These are phyloP conservation scores for Polymixis lichenea DNA, from an alignment of 2,888 invertebrate species.

Conservation along the genomic window DNA sequence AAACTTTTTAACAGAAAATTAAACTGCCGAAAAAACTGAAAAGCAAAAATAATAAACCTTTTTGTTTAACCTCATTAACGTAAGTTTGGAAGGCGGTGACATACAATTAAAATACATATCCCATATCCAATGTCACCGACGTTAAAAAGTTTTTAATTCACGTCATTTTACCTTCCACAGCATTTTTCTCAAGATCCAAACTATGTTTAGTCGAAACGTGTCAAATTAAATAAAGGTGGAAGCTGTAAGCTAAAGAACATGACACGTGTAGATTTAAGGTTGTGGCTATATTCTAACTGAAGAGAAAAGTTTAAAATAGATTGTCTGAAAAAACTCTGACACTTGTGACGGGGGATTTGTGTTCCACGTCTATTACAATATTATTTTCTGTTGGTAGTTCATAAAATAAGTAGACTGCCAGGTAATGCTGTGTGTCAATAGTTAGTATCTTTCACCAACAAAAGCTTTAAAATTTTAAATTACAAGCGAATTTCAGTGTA, in stretches of 20 bases:
- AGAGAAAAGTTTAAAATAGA: constrained; percentile 18
- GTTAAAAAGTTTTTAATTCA: too few relatives aligned
- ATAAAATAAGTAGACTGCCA: background rate
- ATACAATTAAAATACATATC: too few relatives aligned
- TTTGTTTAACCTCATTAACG: too few relatives aligned
- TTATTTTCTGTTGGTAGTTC: background rate
- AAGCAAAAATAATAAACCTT: too few relatives aligned
- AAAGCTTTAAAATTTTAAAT: background rate
- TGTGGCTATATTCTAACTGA: background rate
- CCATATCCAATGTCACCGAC: too few relatives aligned
- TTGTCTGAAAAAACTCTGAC: background rate
- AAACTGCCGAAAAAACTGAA: too few relatives aligned
- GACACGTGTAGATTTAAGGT: constrained; percentile 17
- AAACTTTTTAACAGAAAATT: too few relatives aligned
- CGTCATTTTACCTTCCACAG: background rate
- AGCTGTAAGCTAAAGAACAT: background rate
- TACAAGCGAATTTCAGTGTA: background rate
- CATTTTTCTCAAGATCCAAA: background rate
- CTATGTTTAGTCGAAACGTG: background rate
- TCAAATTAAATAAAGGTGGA: background rate
- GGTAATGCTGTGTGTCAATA: constrained; percentile 19
- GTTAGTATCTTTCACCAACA: background rate
- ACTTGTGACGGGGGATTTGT: constrained; percentile 14
- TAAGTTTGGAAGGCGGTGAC: too few relatives aligned
- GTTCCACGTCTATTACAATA: background rate